Evolutionary conservation across 2,113 vertebrate genomes (phyloP).

Genomic region (Corythornis cristatus): DNA sequence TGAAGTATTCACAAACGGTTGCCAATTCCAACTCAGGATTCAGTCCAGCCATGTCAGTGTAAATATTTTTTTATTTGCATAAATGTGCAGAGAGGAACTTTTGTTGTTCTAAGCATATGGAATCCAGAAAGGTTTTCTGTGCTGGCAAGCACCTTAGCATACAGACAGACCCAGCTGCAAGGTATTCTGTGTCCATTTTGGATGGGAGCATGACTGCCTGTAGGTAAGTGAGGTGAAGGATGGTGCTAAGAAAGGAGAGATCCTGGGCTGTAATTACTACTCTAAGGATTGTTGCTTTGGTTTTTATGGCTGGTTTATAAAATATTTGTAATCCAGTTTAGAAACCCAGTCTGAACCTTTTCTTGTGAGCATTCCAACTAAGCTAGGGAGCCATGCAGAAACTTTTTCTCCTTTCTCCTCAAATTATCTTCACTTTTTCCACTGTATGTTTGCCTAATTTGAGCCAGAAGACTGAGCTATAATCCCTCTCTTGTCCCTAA

Average conservation of each 20-base stretch:
- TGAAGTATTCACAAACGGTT: neutral
- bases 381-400: neutral
- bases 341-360: neutral
- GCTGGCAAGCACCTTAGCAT: neutral
- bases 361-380: neutral
- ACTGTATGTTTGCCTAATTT: rapidly evolving
- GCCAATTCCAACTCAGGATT: neutral
- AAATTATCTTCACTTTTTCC: neutral
- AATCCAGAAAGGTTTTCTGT: neutral
- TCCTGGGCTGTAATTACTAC: neutral
- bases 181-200: rapidly evolving
- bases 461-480: neutral
- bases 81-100: neutral
- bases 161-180: neutral
- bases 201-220: rapidly evolving
- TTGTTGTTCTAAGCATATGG: neutral
- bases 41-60: neutral
- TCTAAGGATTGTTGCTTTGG: neutral
- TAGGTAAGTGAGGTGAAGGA: neutral
- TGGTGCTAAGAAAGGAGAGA: neutral
- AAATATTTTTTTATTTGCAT: conserved; percentile 22
- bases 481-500: neutral
- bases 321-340: neutral
- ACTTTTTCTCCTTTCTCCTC: neutral
- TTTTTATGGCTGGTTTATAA: neutral